Evolutionary conservation across 1,140 invertebrate genomes (phyloP), one percentile per base, ranked within the genome.

Genomic region (Tetragnatha versicolor): DNA sequence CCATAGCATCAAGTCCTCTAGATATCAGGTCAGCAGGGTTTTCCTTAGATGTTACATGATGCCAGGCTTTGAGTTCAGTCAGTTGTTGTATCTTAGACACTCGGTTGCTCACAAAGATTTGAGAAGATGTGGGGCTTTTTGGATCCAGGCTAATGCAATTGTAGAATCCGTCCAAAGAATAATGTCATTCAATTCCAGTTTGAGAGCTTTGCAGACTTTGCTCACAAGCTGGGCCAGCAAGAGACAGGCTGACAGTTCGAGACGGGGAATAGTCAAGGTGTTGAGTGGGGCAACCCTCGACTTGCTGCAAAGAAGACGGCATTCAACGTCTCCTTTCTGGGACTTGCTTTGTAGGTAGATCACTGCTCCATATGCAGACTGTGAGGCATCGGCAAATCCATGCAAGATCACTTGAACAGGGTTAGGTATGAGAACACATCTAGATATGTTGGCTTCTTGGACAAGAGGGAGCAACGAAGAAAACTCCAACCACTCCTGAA

Each of bases 81-180:
- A 27, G 76, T n/a, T 73, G 63, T 68, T 83, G 84, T 51, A 88
- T 87, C 82, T 85, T 81, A 4, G 78, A 33, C 0, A 87, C 82
- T 31, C 85, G 79, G 79, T 86, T 87, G 2, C 84, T 85, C 0
- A 88, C 85, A 79, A 85, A 88, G 2, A 83, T 84, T 87, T 84
- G 66, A 81, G 84, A 81, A 82, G 82, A n/a, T 82, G 65, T 6
- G 82, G 82, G 2, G 63, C 63, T 31, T 80, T 79, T 27, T 70
- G 17, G 6, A 87, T 82, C 86, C 86, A 87, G 2, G 65, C 68
- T 7, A 87, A 42, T 0, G 83, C 83, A 9, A 84, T 84, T 20
- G 82, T 84, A 0, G 85, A 85, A 76, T 87, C 86, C 3, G 79
- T 79, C 85, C 84, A 86, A 47, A 83, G 81, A 10, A 72, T 37